phyloP scores from a whole-genome alignment of 2,113 vertebrate genomes.

The Rhinolophus ferrumequinum region DNA sequence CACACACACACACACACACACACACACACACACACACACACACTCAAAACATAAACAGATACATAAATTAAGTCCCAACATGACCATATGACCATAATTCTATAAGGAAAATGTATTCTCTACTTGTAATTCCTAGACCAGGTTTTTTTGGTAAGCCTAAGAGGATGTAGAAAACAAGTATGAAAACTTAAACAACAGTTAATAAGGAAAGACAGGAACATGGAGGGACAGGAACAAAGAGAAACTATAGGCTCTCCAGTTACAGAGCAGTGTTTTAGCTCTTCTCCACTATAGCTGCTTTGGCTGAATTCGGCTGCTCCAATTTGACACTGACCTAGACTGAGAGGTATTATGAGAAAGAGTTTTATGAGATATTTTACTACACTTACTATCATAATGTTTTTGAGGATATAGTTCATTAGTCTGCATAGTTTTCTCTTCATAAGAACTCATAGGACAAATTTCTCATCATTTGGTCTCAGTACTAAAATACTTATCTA shows the following conservation, averaged over 20 bases:
- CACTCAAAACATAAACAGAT: neutral
- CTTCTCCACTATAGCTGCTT: neutral
- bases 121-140: neutral
- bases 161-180: neutral
- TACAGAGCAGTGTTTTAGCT: neutral
- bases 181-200: neutral
- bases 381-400: neutral
- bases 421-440: neutral
- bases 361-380: neutral
- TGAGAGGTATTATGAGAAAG: neutral
- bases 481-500: neutral
- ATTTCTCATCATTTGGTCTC: slow-evolving; percentile 28
- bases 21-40: neutral
- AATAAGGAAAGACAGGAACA: neutral
- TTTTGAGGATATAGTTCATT: slow-evolving; percentile 1
- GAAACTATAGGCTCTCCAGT: neutral
- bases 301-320: neutral
- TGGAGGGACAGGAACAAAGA: neutral
- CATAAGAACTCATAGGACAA: neutral
- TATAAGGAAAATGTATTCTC: neutral
- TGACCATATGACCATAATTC: neutral
- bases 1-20: neutral
- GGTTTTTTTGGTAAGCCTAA: neutral
- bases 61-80: neutral
- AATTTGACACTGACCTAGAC: neutral